Evolutionary conservation across 2,888 invertebrate genomes (phyloP), one percentile per base, ranked within the genome.

Genomic region (Tuta absoluta): DNA sequence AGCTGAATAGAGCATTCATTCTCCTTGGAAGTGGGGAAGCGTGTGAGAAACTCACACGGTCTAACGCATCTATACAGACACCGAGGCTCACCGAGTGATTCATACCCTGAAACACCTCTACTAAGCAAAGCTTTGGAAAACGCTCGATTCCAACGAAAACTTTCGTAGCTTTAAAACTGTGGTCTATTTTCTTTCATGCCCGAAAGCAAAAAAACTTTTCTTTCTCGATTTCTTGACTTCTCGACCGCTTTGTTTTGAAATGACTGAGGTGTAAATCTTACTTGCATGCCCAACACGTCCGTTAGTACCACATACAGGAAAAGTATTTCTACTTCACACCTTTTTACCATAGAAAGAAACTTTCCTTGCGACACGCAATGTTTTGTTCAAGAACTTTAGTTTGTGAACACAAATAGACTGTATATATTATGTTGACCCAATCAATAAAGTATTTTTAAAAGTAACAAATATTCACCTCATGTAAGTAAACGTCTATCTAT

Each of bases 11-110:
- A 19, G 51, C 45, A 12, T 21, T 5, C 19, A 23, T 51, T 21
- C 51, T 51, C 51, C 51, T 51, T 51, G 51, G 10, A 51, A 51
- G 51, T 51, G 51, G 19, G 51, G 11, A 23, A 11, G 19, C 23
- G 11, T 12, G 51, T 12, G 23, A 19, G 49, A 19, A 51, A 51
- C 11, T 11, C 5, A 5, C 17, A 45, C 17, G 45, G 45, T n/a
- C 45, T 17, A 17, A n/a, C 45, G 45, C 45, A 5, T 45, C 45
- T 17, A 45, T 45, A 45, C 45, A 45, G 17, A 45, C 45, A n/a
- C 5, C n/a, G n/a, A n/a, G n/a, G n/a, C n/a, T n/a, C 45, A 5
- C n/a, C 5, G 45, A 45, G 45, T 5, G 3, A 17, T 45, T 17
- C n/a, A 45, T 8, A 45, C n/a, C 45, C 5, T 17, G 3, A n/a